phyloP scores from a whole-genome alignment of 2,888 invertebrate species.

The Dorcus hopei region DNA sequence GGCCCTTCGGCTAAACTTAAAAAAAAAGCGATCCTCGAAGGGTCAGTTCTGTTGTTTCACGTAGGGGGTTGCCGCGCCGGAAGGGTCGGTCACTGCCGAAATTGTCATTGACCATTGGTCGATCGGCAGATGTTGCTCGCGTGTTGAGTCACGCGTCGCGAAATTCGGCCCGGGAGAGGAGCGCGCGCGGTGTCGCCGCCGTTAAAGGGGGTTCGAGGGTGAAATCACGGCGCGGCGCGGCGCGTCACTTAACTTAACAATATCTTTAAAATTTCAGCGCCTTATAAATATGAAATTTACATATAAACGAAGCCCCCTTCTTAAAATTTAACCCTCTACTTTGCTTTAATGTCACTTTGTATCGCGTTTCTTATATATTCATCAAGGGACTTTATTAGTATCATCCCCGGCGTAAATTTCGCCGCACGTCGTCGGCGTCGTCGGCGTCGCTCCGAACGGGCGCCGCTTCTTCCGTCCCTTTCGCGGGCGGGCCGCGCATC shows the following conservation, averaged over 20 bases:
- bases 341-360: constrained; percentile 47
- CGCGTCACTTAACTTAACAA: background rate
- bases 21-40: constrained; percentile 9
- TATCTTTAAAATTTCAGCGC: constrained; percentile 1
- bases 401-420: constrained; percentile 26
- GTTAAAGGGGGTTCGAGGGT: background rate
- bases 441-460: background rate
- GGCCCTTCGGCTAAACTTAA: background rate
- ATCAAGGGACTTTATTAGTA: constrained; percentile 48
- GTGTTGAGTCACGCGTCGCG: background rate
- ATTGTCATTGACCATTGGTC: no score
- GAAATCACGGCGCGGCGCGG: background rate
- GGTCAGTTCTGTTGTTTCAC: constrained; percentile 4
- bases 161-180: background rate
- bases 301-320: constrained; percentile 42
- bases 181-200: background rate
- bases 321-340: constrained; percentile 45
- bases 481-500: background rate
- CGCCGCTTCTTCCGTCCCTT: constrained; percentile 6
- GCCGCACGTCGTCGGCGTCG: constrained; percentile 7
- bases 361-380: constrained; percentile 49
- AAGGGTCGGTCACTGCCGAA: background rate
- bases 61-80: background rate
- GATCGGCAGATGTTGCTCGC: no score
- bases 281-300: constrained; percentile 20